Evolutionary conservation across 2,888 invertebrate genomes (phyloP).

Genomic region (Lycophotia porphyrea): DNA sequence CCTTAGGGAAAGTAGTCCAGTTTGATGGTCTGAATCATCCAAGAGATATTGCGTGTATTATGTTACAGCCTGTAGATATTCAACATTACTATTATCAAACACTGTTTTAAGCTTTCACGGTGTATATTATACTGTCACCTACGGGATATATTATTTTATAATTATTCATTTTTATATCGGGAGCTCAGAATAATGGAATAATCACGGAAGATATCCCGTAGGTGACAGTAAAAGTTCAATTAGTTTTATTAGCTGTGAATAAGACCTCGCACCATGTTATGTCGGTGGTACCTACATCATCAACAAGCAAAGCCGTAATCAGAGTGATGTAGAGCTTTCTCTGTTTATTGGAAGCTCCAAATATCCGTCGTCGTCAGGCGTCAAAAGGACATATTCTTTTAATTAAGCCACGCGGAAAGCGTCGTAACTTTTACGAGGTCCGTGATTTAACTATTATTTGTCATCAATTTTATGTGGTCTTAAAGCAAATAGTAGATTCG

Average conservation of each 20-base stretch:
- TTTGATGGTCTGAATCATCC: background rate
- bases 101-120: no score
- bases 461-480: conserved; percentile 89
- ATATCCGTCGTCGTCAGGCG: conserved; percentile 71
- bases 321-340: conserved; percentile 50
- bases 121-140: no score
- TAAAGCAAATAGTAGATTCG: conserved; percentile 84
- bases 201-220: no score
- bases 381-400: conserved; percentile 88
- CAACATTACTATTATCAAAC: background rate
- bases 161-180: no score
- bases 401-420: conserved; percentile 88
- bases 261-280: background rate
- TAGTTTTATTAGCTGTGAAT: no score
- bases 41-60: background rate
- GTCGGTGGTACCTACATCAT: background rate
- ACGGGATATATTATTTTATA: no score
- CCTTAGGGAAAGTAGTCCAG: background rate
- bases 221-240: no score
- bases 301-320: conserved; percentile 41
- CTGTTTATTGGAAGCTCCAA: conserved; percentile 63
- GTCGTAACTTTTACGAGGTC: conserved; percentile 88
- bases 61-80: background rate
- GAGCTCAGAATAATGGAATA: no score
- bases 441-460: conserved; percentile 90